A percentile compares a stretch with the other conserved stretches of the same genome.
Conservation (phyloP, 1,140 invertebrate genomes). For the Drosophila subpulchrella region DNA sequence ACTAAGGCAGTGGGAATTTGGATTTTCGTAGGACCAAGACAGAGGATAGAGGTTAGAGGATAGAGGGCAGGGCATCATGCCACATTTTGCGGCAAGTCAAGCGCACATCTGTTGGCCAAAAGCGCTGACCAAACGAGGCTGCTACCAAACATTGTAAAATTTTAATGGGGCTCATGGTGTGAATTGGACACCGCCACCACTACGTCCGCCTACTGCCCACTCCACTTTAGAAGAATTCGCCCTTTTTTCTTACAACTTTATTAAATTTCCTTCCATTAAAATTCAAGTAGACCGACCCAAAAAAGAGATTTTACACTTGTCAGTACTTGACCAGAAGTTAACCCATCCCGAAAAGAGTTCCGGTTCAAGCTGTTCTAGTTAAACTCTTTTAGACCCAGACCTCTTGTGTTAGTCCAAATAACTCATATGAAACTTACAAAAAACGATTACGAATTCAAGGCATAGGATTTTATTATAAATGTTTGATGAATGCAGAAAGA, state of each 20-base stretch:
- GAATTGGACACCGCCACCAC: constrained; percentile 40
- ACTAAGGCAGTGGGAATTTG: background rate
- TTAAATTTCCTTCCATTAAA: constrained; percentile 56
- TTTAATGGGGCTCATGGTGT: constrained; percentile 60
- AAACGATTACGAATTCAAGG: no score
- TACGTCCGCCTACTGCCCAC: background rate
- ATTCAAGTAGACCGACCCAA: constrained; percentile 29
- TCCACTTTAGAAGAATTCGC: constrained; percentile 4
- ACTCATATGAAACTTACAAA: background rate
- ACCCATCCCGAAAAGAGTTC: constrained; percentile 27
- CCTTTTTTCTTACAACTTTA: constrained; percentile 50
- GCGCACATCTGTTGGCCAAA: constrained; percentile 60
- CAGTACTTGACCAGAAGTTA: constrained; percentile 49
- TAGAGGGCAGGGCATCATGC: constrained; percentile 3
- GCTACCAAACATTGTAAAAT: constrained; percentile 62
- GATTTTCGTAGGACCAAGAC: constrained; percentile 15
- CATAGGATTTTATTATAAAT: no score
- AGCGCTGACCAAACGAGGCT: constrained; percentile 55
- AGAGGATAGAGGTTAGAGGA: constrained; percentile 15
- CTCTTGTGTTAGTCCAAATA: background rate
- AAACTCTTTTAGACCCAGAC: background rate
- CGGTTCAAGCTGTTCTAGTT: constrained; percentile 27
- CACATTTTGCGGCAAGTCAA: constrained; percentile 63
- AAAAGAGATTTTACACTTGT: constrained; percentile 30
- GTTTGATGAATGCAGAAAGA: no score